Base-by-base conservation (phyloP, 2,113 vertebrate species). In the Lophochroa leadbeateri region DNA sequence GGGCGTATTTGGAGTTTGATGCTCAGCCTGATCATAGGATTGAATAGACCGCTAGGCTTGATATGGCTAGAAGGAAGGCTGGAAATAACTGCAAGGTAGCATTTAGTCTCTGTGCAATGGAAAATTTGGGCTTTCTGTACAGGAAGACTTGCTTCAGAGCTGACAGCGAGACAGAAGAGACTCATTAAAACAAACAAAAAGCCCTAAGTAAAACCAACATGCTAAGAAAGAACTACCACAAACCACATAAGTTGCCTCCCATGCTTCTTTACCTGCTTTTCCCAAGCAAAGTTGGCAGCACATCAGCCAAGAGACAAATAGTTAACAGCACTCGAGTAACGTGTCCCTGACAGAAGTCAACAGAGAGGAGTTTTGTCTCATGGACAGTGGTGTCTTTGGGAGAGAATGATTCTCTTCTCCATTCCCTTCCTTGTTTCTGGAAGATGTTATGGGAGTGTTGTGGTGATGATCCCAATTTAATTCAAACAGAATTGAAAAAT, bases 131-230 rank as follows among this genome's bases (percentile, higher is more conserved):
- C 25, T 71, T 89, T 61, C 1, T 2, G 46, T 75, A 29, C 31
- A 84, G 74, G 65, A 75, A 87, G 60, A 39, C 17, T 70, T 80
- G 6, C 43, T 86, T 70, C 57, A 76, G 61, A 79, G 46, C 57
- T 76, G 70, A 75, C 39, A 71, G 41, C 0, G 7, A 83, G 77
- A 55, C 29, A 61, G 76, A 85, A 60, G 69, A 68, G 52, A 33
- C 39, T 82, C 47, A 79, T 55, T 84, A 67, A 86, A 90, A 69
- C 23, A 44, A 87, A 13, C 27, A 27, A 80, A 52, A 43, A 79
- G 10, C 8, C n/a, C 27, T 68, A 23, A 41, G 37, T 41, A 49
- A 86, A 78, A 50, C 2, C 6, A 10, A 10, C 0, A 0, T 78
- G n/a, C 69, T 69, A 78, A 67, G 80, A 86, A 41, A 65, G 72